phyloP scores from a whole-genome alignment of 2,888 invertebrate species.

The Hypercompe scribonia region DNA sequence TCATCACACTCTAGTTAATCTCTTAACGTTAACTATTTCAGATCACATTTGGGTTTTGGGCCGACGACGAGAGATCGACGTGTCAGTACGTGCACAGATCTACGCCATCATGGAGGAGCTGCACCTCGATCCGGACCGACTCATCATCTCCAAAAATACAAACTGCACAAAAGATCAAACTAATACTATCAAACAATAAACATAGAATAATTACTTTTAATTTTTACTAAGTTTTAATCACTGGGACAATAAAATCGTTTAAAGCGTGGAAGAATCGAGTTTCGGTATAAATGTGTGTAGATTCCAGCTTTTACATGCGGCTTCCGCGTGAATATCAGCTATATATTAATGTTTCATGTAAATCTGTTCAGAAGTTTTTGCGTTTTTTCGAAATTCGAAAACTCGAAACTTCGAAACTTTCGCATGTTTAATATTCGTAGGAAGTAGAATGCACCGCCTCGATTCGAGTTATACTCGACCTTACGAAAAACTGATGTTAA shows the following conservation, averaged over 20 bases:
- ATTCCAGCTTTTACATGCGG: too few relatives aligned
- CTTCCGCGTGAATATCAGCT: too few relatives aligned
- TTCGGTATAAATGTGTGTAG: too few relatives aligned
- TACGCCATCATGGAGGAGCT: constrained; percentile 88
- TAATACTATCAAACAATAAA: constrained; percentile 13
- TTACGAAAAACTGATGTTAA: too few relatives aligned
- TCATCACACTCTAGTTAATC: not conserved
- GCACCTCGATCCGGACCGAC: constrained; percentile 89
- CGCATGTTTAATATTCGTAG: too few relatives aligned
- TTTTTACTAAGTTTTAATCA: not conserved
- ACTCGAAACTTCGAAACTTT: too few relatives aligned
- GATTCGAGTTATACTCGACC: too few relatives aligned
- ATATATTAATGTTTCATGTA: too few relatives aligned
- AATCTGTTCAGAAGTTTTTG: too few relatives aligned
- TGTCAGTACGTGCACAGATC: constrained; percentile 88
- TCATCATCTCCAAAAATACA: constrained; percentile 90
- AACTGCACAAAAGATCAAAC: constrained; percentile 81
- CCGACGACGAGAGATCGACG: constrained; percentile 88
- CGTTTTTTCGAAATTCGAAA: too few relatives aligned
- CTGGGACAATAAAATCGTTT: too few relatives aligned
- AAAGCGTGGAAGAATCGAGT: not conserved
- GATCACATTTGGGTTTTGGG: constrained; percentile 92
- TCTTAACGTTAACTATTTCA: constrained; percentile 50
- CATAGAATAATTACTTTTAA: not conserved
- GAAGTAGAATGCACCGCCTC: too few relatives aligned